Base-by-base conservation (phyloP, 2,113 vertebrate genomes). In the Cyprinodon variegatus region DNA sequence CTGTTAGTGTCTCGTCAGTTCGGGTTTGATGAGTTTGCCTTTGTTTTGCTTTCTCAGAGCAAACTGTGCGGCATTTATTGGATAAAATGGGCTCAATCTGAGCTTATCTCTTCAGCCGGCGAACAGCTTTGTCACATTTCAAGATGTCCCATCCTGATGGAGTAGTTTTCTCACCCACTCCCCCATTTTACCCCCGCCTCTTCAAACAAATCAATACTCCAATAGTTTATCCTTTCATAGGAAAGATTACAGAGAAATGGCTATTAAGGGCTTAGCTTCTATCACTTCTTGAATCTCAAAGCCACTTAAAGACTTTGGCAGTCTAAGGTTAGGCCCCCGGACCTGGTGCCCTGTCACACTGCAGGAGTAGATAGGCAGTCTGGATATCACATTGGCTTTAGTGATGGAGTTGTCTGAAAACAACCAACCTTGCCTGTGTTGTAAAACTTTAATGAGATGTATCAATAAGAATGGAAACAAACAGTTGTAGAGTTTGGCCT, bases 171-270 rank as follows among this genome's bases (percentile, higher is more conserved):
- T 90, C 86, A 87, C 83, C 78, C 69, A 78, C 86, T 81, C 88
- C 78, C 83, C 73, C 83, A 85, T 82, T 87, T 85, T 84, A 73
- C 79, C 73, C 81, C 81, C 50, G n/a, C 50, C 85, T 91, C 88
- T 92, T 90, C 90, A 90, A 94, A 95, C 93, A 93, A 95, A 95
- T 95, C 94, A 94, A 95, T 95, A 94, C 90, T 74, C 86, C 92
- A 85, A 89, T 93, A 94, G 92, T 94, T 94, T 94, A 94, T 93
- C 89, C 92, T 93, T 95, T 94, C 93, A 94, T 95, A 94, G 92
- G 92, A 94, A 94, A 95, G 94, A 95, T 95, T 94, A 95, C 94
- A 94, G 93, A 94, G 93, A 93, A 95, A 94, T 95, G 90, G 93
- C 94, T 94, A 94, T 94, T 95, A 95, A 94, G 91, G 93, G 92